A percentile compares a stretch with the other conserved stretches of the same genome.
These are phyloP conservation scores for Altica lythri DNA, from an alignment of 2,888 invertebrate species.

Conservation along the genomic window DNA sequence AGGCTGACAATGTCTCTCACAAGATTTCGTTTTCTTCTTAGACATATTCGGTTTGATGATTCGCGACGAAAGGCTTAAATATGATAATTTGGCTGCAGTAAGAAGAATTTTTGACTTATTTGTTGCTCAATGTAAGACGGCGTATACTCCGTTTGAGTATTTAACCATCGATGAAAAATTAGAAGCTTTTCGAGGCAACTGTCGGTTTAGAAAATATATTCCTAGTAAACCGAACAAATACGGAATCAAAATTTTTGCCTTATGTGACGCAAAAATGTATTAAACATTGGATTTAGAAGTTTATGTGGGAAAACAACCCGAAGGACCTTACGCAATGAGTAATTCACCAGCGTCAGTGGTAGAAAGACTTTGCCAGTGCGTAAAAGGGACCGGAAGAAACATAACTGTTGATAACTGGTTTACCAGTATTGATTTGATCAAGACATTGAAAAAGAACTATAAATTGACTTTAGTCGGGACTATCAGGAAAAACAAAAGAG, in stretches of 20 bases:
- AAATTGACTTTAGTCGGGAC: constrained; percentile 41
- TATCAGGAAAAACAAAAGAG: constrained; percentile 43
- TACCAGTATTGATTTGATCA: constrained; percentile 24
- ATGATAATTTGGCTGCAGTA: constrained; percentile 35
- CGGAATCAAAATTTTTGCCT: constrained; percentile 45
- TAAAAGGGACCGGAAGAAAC: constrained; percentile 29
- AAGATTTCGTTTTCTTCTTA: no score
- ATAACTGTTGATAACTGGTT: no score
- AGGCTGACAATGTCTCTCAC: neutral
- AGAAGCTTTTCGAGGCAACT: constrained; percentile 24
- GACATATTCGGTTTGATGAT: no score
- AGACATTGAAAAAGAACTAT: constrained; percentile 23
- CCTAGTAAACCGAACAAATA: constrained; percentile 25
- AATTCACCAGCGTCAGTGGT: constrained; percentile 29
- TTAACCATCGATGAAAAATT: no score
- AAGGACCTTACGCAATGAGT: no score
- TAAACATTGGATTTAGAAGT: constrained; percentile 24
- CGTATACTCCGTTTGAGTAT: constrained; percentile 33
- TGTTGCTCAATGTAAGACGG: constrained; percentile 36
- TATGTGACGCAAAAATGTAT: constrained; percentile 22
- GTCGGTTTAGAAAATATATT: constrained; percentile 24
- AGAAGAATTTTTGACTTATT: constrained; percentile 35
- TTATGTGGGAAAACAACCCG: constrained; percentile 36
- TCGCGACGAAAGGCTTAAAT: constrained; percentile 19
- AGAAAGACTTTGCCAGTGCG: constrained; percentile 28